Base-by-base conservation (phyloP, 2,888 invertebrate genomes). In the Brachyopa scutellaris region DNA sequence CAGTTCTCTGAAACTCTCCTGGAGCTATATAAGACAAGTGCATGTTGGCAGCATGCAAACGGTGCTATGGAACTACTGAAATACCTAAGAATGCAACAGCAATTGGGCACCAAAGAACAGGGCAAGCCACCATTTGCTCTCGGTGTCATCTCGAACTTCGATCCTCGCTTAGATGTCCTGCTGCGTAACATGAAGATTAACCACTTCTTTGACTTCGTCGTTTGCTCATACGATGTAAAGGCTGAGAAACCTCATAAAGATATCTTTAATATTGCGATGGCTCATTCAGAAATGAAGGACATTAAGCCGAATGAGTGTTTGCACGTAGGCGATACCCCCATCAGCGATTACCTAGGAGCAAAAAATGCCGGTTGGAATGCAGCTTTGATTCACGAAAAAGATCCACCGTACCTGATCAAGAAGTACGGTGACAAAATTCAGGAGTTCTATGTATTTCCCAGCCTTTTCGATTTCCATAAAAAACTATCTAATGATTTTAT, bases 91-190 rank as follows among this genome's bases (percentile, higher is more conserved):
- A 82, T 86, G 76, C 88, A 88, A 73, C 87, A 88, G 36, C 87
- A 87, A 55, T 42, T 86, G 31, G 86, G 84, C 4, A 76, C 82
- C n/a, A 85, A 84, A 55, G 83, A 84, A 40, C 86, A 59, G 11
- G 55, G 59, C 3, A 77, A 86, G 8, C 62, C 84, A 5, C 86
- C 87, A 3, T 87, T 87, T 51, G 84, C 85, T 7, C 85, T 97
- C 42, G 97, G 97, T 2, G 93, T 97, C 0, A 94, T 98, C 85
- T 97, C 97, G 4, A 98, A 98, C 90, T 97, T 95, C 91, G 98
- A 98, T 91, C 95, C 96, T 26, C 92, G 97, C 26, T 91, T 98
- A 1, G 92, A 93, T 76, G 91, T 92, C 3, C 92, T 97, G 82
- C 91, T 98, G 61, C 85, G 90, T 9, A 94, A 93, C 85, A 91